Evolutionary conservation across 2,797 vertebrate genomes (phyloP).

Genomic region (Anisognathus igniventris): DNA sequence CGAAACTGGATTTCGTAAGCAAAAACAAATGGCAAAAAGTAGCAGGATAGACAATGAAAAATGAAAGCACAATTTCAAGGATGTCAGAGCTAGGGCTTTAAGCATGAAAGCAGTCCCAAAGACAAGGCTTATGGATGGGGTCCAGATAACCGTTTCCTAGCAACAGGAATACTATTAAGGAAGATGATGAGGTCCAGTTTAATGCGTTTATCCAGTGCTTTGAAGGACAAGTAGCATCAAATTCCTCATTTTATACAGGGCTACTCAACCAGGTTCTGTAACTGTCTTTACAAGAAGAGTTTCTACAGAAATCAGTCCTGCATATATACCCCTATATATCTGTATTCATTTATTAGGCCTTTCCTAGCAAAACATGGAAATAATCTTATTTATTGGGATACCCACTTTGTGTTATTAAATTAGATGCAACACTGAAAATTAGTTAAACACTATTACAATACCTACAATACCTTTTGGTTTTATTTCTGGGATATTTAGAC

Average conservation of each 20-base stretch:
- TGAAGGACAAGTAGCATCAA: slow-evolving; percentile 49
- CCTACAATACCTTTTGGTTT: slow-evolving; percentile 9
- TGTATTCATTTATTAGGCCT: not conserved
- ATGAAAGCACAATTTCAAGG: slow-evolving; percentile 66
- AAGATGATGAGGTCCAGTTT: slow-evolving; percentile 60
- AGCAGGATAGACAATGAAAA: slow-evolving; percentile 61
- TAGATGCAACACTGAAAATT: not conserved
- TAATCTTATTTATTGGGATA: not conserved
- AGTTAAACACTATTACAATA: not conserved
- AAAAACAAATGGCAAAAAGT: slow-evolving; percentile 65
- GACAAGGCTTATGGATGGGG: slow-evolving; percentile 63
- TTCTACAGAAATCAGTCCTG: slow-evolving; percentile 18
- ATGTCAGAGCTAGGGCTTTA: slow-evolving; percentile 55
- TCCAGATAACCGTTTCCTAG: slow-evolving; percentile 73
- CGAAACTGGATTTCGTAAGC: slow-evolving; percentile 66
- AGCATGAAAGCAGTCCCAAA: slow-evolving; percentile 47
- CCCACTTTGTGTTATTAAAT: not conserved
- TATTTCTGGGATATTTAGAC: not conserved
- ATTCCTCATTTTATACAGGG: slow-evolving; percentile 42
- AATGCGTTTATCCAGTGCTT: slow-evolving; percentile 30
- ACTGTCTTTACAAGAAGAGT: not conserved
- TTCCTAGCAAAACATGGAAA: not conserved
- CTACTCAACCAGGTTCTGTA: slow-evolving; percentile 17
- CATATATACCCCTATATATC: not conserved
- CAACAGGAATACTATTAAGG: slow-evolving; percentile 72